Percentiles rank a stretch among this genome's conserved stretches.
Evolutionary conservation across 2,113 vertebrate species (phyloP).

Genomic region (Brienomyrus longianalis): DNA sequence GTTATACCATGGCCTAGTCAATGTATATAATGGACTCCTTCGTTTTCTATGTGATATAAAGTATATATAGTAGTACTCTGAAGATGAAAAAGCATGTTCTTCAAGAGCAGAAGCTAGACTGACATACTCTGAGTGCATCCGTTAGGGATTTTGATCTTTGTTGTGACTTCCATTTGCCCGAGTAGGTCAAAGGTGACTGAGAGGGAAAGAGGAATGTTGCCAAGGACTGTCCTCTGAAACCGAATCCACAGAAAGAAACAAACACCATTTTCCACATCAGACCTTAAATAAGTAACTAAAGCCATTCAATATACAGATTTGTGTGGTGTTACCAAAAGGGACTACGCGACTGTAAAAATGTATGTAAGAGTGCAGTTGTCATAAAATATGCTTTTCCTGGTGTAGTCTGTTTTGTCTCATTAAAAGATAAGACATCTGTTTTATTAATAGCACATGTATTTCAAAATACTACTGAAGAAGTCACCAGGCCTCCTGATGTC

Average conservation of each 20-base stretch:
- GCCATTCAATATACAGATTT: conserved; percentile 66
- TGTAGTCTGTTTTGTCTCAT: conserved; percentile 71
- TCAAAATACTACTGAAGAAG: conserved; percentile 22
- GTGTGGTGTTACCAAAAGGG: conserved; percentile 64
- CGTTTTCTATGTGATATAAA: conserved; percentile 68
- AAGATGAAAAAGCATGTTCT: conserved; percentile 65
- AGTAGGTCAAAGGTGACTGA: conserved; percentile 48
- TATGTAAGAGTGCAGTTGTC: conserved; percentile 71
- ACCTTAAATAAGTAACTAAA: conserved; percentile 46
- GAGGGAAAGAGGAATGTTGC: conserved; percentile 35
- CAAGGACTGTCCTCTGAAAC: conserved; percentile 36
- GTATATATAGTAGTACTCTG: conserved; percentile 60
- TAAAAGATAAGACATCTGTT: conserved; percentile 56
- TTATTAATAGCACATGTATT: conserved; percentile 46
- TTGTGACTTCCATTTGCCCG: conserved; percentile 60
- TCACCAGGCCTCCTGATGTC: conserved; percentile 12
- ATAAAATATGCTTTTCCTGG: conserved; percentile 56
- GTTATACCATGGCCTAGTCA: conserved; percentile 47
- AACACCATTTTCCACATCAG: conserved; percentile 23
- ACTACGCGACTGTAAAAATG: conserved; percentile 65
- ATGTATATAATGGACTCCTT: conserved; percentile 66
- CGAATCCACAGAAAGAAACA: conserved; percentile 32
- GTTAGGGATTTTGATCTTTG: conserved; percentile 62
- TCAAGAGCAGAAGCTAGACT: conserved; percentile 44
- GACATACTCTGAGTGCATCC: conserved; percentile 50